Conservation (phyloP, 2,888 invertebrate species). For the Phyllotreta cruciferae region DNA sequence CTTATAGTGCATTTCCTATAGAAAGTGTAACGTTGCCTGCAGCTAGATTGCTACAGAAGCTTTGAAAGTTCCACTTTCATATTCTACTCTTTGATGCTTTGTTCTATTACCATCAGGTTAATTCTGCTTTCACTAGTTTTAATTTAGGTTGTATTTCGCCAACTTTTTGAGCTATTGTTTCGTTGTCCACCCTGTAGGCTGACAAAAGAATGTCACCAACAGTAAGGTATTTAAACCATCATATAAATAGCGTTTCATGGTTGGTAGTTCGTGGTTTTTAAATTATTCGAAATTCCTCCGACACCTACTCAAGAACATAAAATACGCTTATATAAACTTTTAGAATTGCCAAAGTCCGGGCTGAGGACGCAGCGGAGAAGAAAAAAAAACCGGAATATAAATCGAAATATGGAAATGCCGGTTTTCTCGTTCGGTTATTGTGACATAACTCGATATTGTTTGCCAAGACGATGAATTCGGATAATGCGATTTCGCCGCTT, state of each 20-base stretch:
- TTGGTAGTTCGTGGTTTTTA: conserved; percentile 9
- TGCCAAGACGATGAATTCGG: conserved; percentile 8
- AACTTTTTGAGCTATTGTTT: neutral
- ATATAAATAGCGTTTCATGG: neutral
- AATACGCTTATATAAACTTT: conserved; percentile 15
- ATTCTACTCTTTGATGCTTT: too few species aligned
- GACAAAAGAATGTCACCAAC: conserved; percentile 12
- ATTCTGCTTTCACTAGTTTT: too few species aligned
- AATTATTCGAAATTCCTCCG: conserved; percentile 14
- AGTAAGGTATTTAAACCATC: conserved; percentile 6
- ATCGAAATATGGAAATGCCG: conserved; percentile 13
- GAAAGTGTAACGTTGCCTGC: too few species aligned
- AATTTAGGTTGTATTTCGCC: neutral
- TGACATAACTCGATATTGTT: conserved; percentile 19
- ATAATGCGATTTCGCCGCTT: conserved; percentile 9
- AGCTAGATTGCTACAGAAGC: too few species aligned
- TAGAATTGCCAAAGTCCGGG: conserved; percentile 9
- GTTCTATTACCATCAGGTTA: too few species aligned
- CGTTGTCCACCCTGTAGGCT: neutral
- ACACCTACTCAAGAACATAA: conserved; percentile 7
- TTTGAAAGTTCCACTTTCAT: too few species aligned
- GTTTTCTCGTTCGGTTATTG: conserved; percentile 1
- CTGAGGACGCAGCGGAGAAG: neutral
- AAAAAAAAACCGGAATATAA: conserved; percentile 12
- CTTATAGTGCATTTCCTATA: too few species aligned